Evolutionary conservation across 2,888 invertebrate species (phyloP), one percentile per base, ranked within the genome.

Genomic region (Ariolimax columbianus): DNA sequence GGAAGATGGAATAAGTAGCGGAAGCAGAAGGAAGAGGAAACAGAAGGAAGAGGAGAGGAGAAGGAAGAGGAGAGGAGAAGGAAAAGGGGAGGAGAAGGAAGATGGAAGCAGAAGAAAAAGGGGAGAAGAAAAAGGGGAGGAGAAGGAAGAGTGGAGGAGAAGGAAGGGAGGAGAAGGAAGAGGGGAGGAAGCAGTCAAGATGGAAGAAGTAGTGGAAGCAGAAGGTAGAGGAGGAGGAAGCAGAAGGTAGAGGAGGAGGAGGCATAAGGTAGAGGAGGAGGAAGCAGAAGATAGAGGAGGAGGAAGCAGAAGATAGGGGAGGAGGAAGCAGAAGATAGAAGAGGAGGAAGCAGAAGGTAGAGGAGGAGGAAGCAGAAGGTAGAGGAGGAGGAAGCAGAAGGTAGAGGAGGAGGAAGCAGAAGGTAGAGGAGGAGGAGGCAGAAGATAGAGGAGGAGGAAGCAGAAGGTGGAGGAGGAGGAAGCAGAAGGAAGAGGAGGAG

Each of bases 401-500:
- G 47, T 9, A 47, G 14, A 14, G 9, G 47, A n/a, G n/a, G n/a
- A n/a, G n/a, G n/a, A n/a, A n/a, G n/a, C n/a, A n/a, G n/a, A n/a
- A n/a, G n/a, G n/a, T n/a, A n/a, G n/a, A n/a, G 14, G 47, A 47
- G 6, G 9, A 9, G 47, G 9, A 47, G 14, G 47, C 6, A 6
- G 14, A 47, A 9, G 14, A 9, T 6, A 14, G 14, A 47, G 47
- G 47, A 47, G 14, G 14, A 47, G 14, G 14, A 14, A 47, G 14
- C 6, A 14, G 14, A 6, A 47, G 47, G 47, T 14, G 14, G 80
- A 68, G 80, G 68, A 47, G 47, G n/a, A n/a, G n/a, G n/a, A n/a
- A 43, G 47, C 43, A 80, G 68, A 80, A 43, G 66, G 47, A 80
- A 40, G 43, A 59, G 11, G 80, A 43, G 38, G 40, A 17, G 38